These are phyloP conservation scores for Philopotamus ludificatus DNA, from an alignment of 1,140 invertebrate species.

Conservation along the genomic window DNA sequence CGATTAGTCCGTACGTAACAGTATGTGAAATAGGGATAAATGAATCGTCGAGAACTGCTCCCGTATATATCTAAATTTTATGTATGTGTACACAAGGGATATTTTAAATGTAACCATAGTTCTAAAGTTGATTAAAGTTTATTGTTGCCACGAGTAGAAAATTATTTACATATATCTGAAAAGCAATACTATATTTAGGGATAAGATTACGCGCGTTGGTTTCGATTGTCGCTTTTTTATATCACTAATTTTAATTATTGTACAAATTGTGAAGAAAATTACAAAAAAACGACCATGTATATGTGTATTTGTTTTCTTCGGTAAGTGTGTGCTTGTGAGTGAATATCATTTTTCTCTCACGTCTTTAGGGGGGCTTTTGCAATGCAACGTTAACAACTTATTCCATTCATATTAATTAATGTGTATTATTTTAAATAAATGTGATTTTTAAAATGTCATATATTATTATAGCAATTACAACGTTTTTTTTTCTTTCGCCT, in stretches of 20 bases:
- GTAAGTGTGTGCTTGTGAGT: neutral
- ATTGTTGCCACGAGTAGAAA: constrained; percentile 17
- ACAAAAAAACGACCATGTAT: neutral
- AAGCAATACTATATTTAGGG: constrained; percentile 8
- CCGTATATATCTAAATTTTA: no score
- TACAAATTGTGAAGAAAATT: constrained; percentile 12
- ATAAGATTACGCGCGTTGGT: constrained; percentile 4
- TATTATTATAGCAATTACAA: no score
- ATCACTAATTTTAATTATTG: neutral
- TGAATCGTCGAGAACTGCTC: no score
- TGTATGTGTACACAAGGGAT: constrained; percentile 13
- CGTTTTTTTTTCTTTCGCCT: no score
- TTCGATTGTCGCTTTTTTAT: neutral
- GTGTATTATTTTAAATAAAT: neutral
- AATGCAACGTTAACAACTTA: no score
- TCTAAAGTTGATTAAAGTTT: constrained; percentile 13
- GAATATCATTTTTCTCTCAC: no score
- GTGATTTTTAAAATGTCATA: neutral
- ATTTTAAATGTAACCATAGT: constrained; percentile 5
- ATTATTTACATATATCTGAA: constrained; percentile 8
- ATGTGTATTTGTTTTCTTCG: neutral
- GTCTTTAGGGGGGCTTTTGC: no score
- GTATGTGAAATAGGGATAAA: no score
- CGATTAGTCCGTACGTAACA: no score
- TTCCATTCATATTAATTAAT: neutral